Base-by-base conservation (phyloP, 2,888 invertebrate genomes). In the Leuctra nigra region DNA sequence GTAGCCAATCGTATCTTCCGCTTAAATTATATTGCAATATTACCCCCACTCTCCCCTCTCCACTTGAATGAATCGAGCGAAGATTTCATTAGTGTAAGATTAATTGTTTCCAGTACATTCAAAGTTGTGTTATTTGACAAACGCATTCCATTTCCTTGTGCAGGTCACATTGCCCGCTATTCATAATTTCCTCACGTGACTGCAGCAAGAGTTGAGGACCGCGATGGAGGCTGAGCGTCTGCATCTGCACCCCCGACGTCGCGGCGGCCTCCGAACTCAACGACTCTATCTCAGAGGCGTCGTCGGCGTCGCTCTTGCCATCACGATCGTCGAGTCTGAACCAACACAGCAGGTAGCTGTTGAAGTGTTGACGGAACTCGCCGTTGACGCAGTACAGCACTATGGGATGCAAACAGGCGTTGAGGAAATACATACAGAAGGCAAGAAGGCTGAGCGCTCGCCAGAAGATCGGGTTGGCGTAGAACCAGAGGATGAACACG, bases 401-500 rank as follows among this genome's bases (percentile, higher is more conserved):
- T 60, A 94, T 86, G 0, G 95, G 95, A 73, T 95, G 95, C 64
- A 93, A 88, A 69, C 95, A 95, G 64, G 93, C 92, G 75, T 91
- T 89, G 66, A 91, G 82, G 73, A 87, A 89, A 1, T 84, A 83
- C 58, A 78, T 66, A 65, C 91, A 92, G 73, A 91, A 93, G 48
- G 91, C 91, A 9, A 88, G 73, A 63, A 94, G 91, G 60, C 91
- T 82, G 48, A 91, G 77, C 0, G 80, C 80, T 71, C 92, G 87
- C 93, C 92, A 94, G 75, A 84, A 89, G 4, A 80, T 64, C 3
- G 71, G 66, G 59, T 69, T 68, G 67, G 80, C 83, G 71, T 87
- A 87, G 70, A 91, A 92, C 85, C 94, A 87, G 66, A 92, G 75
- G 81, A 87, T 84, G 69, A 86, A 90, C 29, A 90, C 80, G 67